Evolutionary conservation across 2,888 invertebrate genomes (phyloP), one percentile per base, ranked within the genome.

Genomic region (Pollenia griseotomentosa): DNA sequence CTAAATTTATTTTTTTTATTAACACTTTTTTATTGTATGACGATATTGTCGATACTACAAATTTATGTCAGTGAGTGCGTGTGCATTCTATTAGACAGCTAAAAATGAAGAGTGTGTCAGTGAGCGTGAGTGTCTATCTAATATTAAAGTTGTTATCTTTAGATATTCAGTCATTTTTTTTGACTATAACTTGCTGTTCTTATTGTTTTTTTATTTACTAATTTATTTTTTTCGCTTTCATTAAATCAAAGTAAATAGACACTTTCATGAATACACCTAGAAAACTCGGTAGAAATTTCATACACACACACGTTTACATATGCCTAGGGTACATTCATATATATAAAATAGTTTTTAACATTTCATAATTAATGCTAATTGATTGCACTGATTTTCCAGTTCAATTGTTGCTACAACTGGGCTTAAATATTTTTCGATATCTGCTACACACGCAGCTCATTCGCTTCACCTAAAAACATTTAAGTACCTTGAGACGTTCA

Each of bases 361-460:
- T 89, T 90, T 92, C 89, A 90, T 92, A 91, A 92, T 91, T 90
- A 91, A 92, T 90, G 91, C 91, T 92, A 92, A 92, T 91, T 91
- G 91, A 89, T 89, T 89, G 90, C 90, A 90, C 90, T 89, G 90
- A 89, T 80, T 91, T 91, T 92, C 90, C 90, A 90, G 90, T 91
- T 89, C 92, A 91, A 70, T 90, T 90, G 88, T 85, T 80, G 73
- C 65, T 74, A 84, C 68, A 77, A 80, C 14, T 46, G 44, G 14
- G 65, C 19, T 46, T 61, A 73, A 84, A 53, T 73, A 77, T 84
- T 73, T 61, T 19, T 55, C 71, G 42, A 78, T 65, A 65, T 78
- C 65, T 63, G 16, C 23, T 23, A 65, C 48, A 66, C 42, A 51
- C 57, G 16, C 53, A 77, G 12, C 16, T 65, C 40, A 40, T 40